Conservation (phyloP, 2,113 vertebrate species). For the Aix galericulata region DNA sequence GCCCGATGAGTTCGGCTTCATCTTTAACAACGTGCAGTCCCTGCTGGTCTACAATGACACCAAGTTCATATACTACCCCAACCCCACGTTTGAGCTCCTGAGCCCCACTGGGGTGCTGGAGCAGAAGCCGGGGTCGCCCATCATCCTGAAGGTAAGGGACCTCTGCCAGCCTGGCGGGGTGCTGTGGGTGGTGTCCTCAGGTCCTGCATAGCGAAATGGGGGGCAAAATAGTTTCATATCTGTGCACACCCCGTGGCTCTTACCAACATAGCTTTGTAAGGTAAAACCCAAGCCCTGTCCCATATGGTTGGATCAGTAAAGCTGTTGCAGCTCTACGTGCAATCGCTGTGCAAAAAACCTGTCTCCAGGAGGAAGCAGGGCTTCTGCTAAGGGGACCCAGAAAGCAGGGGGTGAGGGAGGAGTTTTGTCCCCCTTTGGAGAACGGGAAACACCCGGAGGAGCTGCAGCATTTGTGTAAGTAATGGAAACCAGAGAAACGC, state of each 20-base stretch:
- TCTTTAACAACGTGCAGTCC: constrained; percentile 97
- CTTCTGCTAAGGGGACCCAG: too few species aligned
- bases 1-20: constrained; percentile 94
- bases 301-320: background rate
- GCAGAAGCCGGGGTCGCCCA: constrained; percentile 95
- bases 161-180: too few species aligned
- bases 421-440: background rate
- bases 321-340: background rate
- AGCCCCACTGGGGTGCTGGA: constrained; percentile 89
- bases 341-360: too few species aligned
- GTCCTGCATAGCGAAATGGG: too few species aligned
- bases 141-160: constrained; percentile 91
- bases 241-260: background rate
- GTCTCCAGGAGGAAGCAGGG: background rate
- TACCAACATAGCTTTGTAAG: background rate
- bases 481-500: background rate
- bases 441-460: rapidly evolving
- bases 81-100: constrained; percentile 93
- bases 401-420: background rate
- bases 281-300: background rate
- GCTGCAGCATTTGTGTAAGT: rapidly evolving
- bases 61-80: constrained; percentile 96
- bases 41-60: constrained; percentile 96
- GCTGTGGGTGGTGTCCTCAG: background rate
- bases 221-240: background rate